Evolutionary conservation across 1,140 invertebrate species (phyloP).

Genomic region (Brachionus manjavacas): DNA sequence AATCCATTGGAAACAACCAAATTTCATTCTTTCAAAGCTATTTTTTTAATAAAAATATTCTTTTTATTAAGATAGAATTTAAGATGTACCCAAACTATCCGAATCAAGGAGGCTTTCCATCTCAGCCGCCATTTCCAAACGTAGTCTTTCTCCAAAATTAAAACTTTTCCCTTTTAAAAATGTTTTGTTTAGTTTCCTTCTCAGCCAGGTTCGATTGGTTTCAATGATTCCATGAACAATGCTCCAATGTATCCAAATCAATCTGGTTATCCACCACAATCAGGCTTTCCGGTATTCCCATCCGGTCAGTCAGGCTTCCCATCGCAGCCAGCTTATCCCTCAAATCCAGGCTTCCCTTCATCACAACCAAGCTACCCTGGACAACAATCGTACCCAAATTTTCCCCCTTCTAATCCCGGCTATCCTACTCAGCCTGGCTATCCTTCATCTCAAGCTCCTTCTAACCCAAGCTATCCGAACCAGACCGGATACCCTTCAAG

Average conservation of each 20-base stretch:
- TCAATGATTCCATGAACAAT: not conserved
- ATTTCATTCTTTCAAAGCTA: not conserved
- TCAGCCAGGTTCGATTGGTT: not conserved
- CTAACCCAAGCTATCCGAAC: not conserved
- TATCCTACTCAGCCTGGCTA: not conserved
- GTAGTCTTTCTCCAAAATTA: not conserved
- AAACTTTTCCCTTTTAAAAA: not conserved
- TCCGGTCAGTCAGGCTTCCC: not conserved
- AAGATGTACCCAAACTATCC: conserved; percentile 25
- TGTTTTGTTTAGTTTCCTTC: not conserved
- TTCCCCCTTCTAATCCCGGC: not conserved
- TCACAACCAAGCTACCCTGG: not conserved
- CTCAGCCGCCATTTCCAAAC: not conserved
- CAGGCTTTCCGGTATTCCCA: not conserved
- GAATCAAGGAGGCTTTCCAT: conserved; percentile 24
- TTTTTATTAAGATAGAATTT: conserved; percentile 9
- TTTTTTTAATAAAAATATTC: not conserved
- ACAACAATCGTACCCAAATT: not conserved
- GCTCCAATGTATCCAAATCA: not conserved
- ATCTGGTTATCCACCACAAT: not conserved
- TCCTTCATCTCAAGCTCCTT: not conserved
- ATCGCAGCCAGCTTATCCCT: not conserved
- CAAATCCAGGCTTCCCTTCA: not conserved
- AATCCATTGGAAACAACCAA: not conserved
- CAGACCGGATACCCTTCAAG: not conserved